Evolutionary conservation across 2,797 vertebrate genomes (phyloP).

Genomic region (Xiphophorus birchmanni): DNA sequence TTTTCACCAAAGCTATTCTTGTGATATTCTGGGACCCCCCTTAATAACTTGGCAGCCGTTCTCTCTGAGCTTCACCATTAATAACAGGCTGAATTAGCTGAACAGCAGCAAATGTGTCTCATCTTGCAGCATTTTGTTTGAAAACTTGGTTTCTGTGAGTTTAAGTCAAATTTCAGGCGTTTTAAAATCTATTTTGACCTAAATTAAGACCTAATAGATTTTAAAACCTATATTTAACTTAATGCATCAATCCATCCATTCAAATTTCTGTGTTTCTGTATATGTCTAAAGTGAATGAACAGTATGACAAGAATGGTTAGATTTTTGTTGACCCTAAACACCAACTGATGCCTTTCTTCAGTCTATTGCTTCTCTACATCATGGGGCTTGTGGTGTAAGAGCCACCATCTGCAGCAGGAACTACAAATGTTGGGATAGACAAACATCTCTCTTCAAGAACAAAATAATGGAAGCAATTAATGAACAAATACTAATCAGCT

Average conservation of each 20-base stretch:
- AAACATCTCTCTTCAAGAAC: background rate
- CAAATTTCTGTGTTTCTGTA: background rate
- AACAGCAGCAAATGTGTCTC: background rate
- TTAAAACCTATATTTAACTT: background rate
- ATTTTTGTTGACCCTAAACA: background rate
- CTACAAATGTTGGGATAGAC: background rate
- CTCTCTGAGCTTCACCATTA: background rate
- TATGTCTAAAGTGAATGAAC: background rate
- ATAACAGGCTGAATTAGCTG: background rate
- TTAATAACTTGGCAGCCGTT: background rate
- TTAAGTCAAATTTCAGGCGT: background rate
- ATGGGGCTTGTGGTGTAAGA: too few relatives aligned
- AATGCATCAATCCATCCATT: background rate
- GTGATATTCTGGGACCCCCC: background rate
- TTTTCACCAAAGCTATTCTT: slow-evolving; percentile 2
- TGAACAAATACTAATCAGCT: background rate
- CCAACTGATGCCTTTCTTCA: background rate
- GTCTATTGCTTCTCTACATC: background rate
- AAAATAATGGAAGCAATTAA: background rate
- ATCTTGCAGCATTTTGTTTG: background rate
- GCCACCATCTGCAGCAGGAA: background rate
- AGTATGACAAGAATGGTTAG: background rate
- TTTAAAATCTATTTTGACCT: background rate
- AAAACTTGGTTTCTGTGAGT: background rate
- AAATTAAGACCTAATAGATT: background rate